Evolutionary conservation across 2,888 invertebrate genomes (phyloP), one percentile per base, ranked within the genome.

Genomic region (Cephus nigrinus): DNA sequence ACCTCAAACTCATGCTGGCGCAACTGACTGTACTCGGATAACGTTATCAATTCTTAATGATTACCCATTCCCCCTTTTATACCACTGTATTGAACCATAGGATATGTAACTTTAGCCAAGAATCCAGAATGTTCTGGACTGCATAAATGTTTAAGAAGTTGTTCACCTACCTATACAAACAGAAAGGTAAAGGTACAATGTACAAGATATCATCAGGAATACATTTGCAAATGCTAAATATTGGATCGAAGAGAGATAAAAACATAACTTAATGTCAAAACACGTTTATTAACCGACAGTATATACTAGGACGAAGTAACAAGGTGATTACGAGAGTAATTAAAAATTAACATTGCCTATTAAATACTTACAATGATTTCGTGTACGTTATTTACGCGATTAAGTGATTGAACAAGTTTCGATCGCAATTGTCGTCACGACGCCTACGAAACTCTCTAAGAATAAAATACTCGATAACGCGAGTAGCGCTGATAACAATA

Each of bases 251-350:
- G 23, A 23, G 55, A 55, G 1, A 40, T 40, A 23, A 15, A 40
- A 23, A 9, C 2, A 55, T 55, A 23, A 55, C 2, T 15, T 55
- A 55, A 55, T 55, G 55, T 55, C 55, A 55, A 77, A 75, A 79
- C 75, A 77, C 35, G 69, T 79, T 78, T 78, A 78, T 80, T 76
- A 12, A 80, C 77, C 74, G 80, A 76, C 80, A 76, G 76, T 77
- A 12, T 79, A 71, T 30, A 23, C 71, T 71, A 12, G 71, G 32
- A 71, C 33, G 71, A 71, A 31, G 71, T 71, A 71, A 71, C 71
- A 55, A 55, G 71, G 30, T 71, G 71, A 71, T 71, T 71, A 33
- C 71, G 71, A 33, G 31, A 12, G 23, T 32, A 32, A 33, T 71
- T 33, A 33, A 71, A 71, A 71, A 33, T 71, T 32, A 71, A 31